phyloP scores from a whole-genome alignment of 1,140 invertebrate genomes.

The Galleria mellonella region DNA sequence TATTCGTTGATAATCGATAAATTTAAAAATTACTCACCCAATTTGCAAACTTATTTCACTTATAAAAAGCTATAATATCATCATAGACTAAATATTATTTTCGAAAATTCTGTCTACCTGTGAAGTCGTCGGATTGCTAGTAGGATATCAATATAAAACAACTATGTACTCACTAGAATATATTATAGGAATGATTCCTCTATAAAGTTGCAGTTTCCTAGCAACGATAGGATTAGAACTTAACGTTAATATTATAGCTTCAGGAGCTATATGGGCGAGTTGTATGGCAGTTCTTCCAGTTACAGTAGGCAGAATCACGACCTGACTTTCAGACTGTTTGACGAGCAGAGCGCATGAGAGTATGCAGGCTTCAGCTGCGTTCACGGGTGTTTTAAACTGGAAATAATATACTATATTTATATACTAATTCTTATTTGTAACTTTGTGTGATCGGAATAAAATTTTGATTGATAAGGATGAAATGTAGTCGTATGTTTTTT shows the following conservation, averaged over 20 bases:
- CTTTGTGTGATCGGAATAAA: no score
- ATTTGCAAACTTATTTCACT: no score
- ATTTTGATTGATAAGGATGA: no score
- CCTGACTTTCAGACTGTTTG: slow-evolving; percentile 6
- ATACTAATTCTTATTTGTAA: background rate
- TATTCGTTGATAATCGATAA: no score
- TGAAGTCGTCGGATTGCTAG: no score
- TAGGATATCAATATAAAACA: no score
- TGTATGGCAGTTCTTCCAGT: slow-evolving; percentile 17
- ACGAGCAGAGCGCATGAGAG: slow-evolving; percentile 13
- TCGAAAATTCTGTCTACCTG: no score
- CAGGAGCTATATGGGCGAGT: slow-evolving; percentile 9
- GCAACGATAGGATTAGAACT: slow-evolving; percentile 11
- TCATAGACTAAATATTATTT: no score
- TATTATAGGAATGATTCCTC: slow-evolving; percentile 21
- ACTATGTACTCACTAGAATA: slow-evolving; percentile 20
- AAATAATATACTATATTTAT: background rate
- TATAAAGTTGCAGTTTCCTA: slow-evolving; percentile 15
- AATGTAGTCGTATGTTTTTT: no score
- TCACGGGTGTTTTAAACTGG: slow-evolving; percentile 21
- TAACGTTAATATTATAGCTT: slow-evolving; percentile 15
- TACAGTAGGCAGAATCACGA: slow-evolving; percentile 11
- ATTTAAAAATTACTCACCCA: no score
- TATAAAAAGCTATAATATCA: no score
- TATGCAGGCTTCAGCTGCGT: slow-evolving; percentile 18